phyloP scores from a whole-genome alignment of 1,140 invertebrate genomes.

The Goniozus legneri region DNA sequence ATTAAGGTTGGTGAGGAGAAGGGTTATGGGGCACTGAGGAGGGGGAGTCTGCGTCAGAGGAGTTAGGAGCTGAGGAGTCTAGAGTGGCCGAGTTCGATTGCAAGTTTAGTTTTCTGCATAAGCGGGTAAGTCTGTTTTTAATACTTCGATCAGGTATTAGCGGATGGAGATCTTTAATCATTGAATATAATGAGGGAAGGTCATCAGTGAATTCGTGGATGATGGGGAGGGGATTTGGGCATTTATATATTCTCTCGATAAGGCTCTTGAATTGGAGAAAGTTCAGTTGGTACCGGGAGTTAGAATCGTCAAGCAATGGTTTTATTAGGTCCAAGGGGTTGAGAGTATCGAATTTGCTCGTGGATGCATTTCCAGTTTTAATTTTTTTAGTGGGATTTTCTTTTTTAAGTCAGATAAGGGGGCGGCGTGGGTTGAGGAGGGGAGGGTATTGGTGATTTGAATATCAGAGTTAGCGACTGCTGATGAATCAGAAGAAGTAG shows the following conservation, averaged over 20 bases:
- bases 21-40: neutral
- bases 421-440: too few species aligned
- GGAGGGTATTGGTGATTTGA: too few species aligned
- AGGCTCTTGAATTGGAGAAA: conserved; percentile 15
- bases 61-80: neutral
- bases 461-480: too few species aligned
- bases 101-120: neutral
- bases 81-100: too few species aligned
- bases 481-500: too few species aligned
- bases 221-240: neutral
- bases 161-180: conserved; percentile 1
- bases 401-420: too few species aligned
- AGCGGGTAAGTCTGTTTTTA: conserved; percentile 1
- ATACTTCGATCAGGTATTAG: conserved; percentile 2
- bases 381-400: too few species aligned
- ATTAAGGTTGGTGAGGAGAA: neutral
- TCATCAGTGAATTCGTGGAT: conserved; percentile 2
- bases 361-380: too few species aligned
- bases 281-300: too few species aligned
- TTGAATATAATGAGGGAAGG: neutral
- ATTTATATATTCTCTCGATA: conserved; percentile 9
- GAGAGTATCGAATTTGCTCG: too few species aligned
- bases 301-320: too few species aligned
- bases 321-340: too few species aligned
- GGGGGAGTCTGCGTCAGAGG: neutral